A percentile compares a stretch with the other conserved stretches of the same genome.
phyloP scores from a whole-genome alignment of 2,113 vertebrate species.

The Dicrurus megarhynchus region DNA sequence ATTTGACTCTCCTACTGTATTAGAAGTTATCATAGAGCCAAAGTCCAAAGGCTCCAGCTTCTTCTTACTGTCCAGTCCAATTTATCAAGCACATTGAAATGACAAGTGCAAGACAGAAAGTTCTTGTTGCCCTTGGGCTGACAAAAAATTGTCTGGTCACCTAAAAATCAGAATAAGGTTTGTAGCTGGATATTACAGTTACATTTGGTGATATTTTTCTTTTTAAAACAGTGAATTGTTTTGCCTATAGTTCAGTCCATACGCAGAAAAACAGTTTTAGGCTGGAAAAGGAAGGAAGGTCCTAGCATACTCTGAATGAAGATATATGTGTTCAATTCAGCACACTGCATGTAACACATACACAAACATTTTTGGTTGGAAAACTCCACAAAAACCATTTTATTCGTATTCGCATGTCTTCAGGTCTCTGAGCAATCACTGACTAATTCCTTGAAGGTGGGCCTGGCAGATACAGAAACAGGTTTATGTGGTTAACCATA shows the following conservation, averaged over 20 bases:
- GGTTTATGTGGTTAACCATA: background rate
- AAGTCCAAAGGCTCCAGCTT: background rate
- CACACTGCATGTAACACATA: background rate
- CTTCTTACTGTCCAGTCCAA: background rate
- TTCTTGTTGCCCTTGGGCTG: background rate
- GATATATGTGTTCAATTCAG: background rate
- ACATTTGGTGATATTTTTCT: background rate
- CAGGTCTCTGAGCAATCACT: background rate
- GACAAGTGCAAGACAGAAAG: background rate
- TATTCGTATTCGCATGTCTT: background rate
- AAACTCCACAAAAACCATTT: background rate
- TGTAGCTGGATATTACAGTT: background rate
- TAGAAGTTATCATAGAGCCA: background rate
- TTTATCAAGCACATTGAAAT: conserved; percentile 11
- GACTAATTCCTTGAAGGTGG: background rate
- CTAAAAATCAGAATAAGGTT: conserved; percentile 1
- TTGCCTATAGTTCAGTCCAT: background rate
- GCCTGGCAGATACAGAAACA: background rate
- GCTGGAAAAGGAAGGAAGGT: background rate
- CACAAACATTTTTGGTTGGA: background rate
- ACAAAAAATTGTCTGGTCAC: background rate
- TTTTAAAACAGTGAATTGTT: background rate
- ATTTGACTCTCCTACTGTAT: background rate
- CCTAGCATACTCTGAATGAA: background rate
- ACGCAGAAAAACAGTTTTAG: background rate